Evolutionary conservation across 2,888 invertebrate genomes (phyloP).

Genomic region (Yponomeuta sedellus): DNA sequence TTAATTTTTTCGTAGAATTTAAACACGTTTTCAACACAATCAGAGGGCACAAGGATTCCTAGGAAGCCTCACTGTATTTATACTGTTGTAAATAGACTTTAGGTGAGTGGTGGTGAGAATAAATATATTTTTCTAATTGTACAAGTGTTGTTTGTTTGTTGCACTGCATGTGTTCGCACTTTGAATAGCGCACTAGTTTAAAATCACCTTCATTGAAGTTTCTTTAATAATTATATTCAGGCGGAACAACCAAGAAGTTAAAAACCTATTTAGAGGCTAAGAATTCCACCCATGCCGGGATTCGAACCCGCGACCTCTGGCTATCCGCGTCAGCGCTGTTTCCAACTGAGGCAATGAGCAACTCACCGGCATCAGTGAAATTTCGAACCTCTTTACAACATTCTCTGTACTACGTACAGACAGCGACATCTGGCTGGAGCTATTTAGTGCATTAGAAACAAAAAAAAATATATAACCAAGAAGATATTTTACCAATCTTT

Average conservation of each 20-base stretch:
- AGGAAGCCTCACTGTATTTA: slow-evolving; percentile 46
- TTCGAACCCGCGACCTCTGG: too few species aligned
- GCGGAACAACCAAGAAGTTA: neutral
- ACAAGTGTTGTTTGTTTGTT: slow-evolving; percentile 6
- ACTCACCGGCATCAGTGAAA: too few species aligned
- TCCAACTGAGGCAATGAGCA: too few species aligned
- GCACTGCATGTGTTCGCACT: slow-evolving; percentile 12
- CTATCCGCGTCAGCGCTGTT: too few species aligned
- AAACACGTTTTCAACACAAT: neutral
- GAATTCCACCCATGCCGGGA: too few species aligned
- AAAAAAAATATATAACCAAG: too few species aligned
- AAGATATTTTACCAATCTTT: too few species aligned
- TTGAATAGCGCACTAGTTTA: slow-evolving; percentile 6
- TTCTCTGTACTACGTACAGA: too few species aligned
- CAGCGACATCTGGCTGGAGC: too few species aligned
- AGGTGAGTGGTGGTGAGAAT: slow-evolving; percentile 68
- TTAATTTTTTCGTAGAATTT: neutral
- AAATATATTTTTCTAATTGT: slow-evolving; percentile 39
- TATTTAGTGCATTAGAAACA: too few species aligned
- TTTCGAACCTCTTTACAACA: too few species aligned
- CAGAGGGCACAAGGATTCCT: neutral
- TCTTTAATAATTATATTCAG: neutral
- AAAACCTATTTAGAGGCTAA: too few species aligned
- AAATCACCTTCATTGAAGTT: slow-evolving; percentile 5
- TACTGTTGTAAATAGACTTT: slow-evolving; percentile 65